Conservation (phyloP, 2,888 invertebrate genomes). For the Orthosia incerta region DNA sequence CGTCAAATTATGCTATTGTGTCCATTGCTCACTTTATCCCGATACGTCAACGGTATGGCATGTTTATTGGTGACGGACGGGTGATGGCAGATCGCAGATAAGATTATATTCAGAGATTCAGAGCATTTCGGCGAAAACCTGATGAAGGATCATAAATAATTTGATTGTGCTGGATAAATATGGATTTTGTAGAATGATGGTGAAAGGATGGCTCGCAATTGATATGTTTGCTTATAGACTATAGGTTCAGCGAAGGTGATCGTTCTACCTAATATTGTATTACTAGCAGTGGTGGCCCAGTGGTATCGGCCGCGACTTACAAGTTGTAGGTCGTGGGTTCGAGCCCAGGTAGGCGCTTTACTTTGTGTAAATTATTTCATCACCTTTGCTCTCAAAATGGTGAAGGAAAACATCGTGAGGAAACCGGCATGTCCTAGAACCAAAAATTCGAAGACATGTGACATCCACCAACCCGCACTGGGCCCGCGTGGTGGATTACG, state of each 20-base stretch:
- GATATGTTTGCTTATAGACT: conserved; percentile 29
- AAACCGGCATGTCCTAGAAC: too few relatives aligned
- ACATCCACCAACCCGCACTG: too few relatives aligned
- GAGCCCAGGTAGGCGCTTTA: too few relatives aligned
- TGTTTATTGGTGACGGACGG: conserved; percentile 85
- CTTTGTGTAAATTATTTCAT: too few relatives aligned
- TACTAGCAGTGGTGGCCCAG: too few relatives aligned
- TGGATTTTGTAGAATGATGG: conserved; percentile 47
- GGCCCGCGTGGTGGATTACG: too few relatives aligned
- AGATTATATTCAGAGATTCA: conserved; percentile 82
- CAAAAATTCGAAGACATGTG: too few relatives aligned
- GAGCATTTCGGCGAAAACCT: conserved; percentile 70
- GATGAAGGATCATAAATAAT: conserved; percentile 69
- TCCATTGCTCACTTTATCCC: conserved; percentile 80
- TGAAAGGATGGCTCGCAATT: background rate
- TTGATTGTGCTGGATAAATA: conserved; percentile 58
- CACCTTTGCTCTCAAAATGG: too few relatives aligned
- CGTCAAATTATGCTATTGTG: conserved; percentile 87
- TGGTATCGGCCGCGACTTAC: too few relatives aligned
- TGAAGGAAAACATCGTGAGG: too few relatives aligned
- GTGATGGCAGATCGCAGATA: conserved; percentile 77
- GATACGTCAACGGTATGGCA: conserved; percentile 80
- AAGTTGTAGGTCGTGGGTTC: too few relatives aligned
- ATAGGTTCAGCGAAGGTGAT: background rate
- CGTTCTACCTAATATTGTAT: background rate